Percentiles rank a stretch among this genome's conserved stretches.
These are phyloP conservation scores for Whitmania pigra DNA, from an alignment of 1,140 invertebrate species.

Conservation along the genomic window DNA sequence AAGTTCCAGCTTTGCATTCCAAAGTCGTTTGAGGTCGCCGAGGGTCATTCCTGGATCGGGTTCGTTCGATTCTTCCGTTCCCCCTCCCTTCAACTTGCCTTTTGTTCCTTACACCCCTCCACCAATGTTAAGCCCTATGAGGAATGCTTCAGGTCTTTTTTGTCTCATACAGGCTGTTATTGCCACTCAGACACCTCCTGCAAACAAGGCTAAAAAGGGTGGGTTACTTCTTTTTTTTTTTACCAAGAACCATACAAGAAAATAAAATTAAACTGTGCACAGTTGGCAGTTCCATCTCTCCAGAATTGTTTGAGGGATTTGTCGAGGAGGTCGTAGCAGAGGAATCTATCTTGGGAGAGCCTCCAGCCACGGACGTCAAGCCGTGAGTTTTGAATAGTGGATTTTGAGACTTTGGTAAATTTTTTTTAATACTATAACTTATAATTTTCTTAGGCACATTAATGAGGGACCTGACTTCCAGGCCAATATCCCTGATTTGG, in stretches of 20 bases:
- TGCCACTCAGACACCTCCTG: neutral
- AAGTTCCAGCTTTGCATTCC: conserved; percentile 15
- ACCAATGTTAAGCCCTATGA: conserved; percentile 17
- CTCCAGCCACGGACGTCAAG: neutral
- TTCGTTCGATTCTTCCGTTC: neutral
- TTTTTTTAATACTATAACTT: neutral
- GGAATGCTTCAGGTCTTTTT: conserved; percentile 14
- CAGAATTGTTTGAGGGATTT: neutral
- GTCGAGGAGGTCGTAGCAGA: neutral
- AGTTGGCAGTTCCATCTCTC: neutral
- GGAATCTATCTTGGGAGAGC: neutral
- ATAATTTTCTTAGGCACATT: conserved; percentile 1
- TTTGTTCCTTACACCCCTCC: conserved; percentile 19
- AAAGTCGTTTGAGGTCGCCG: conserved; percentile 18
- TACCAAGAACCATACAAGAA: neutral
- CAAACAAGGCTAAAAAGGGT: neutral
- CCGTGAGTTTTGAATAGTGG: neutral
- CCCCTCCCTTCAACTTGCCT: conserved; percentile 6
- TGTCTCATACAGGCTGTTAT: conserved; percentile 3
- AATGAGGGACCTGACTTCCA: conserved; percentile 12
- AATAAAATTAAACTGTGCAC: conserved; percentile 1
- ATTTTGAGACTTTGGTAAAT: neutral
- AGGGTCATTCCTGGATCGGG: neutral
- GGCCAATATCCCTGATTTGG: conserved; percentile 2
- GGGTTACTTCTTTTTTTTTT: neutral